Percentiles rank a stretch among this genome's conserved stretches.
Conservation (phyloP, 2,113 vertebrate genomes). For the Artemisiospiza belli region DNA sequence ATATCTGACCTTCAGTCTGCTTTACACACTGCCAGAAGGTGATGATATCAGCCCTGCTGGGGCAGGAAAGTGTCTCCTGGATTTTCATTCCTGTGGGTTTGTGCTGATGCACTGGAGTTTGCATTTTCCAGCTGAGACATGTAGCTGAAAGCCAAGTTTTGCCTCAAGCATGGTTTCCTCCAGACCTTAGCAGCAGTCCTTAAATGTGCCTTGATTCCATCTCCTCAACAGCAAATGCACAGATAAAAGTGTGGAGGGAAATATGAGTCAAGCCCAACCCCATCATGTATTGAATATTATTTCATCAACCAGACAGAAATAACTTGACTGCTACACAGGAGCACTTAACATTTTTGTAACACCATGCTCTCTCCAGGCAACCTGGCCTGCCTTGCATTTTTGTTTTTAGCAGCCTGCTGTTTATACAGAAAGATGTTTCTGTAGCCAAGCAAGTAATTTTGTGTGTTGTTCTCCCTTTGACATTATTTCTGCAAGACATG, state of each 20-base stretch:
- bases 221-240: background rate
- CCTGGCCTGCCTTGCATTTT: background rate
- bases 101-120: background rate
- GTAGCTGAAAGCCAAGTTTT: background rate
- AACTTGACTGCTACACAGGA: background rate
- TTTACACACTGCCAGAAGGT: background rate
- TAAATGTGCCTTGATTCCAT: background rate
- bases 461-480: background rate
- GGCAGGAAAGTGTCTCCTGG: background rate
- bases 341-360: background rate
- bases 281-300: background rate
- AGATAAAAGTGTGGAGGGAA: background rate
- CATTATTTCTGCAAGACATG: background rate
- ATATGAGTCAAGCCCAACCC: background rate
- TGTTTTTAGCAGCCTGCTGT: background rate
- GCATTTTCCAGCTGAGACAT: background rate
- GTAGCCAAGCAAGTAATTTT: background rate
- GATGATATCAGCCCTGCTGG: background rate
- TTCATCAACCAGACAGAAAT: slow-evolving; percentile 3
- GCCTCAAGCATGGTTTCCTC: background rate
- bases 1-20: background rate
- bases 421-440: background rate
- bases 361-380: background rate
- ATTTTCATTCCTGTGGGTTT: background rate
- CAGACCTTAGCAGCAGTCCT: background rate